These are phyloP conservation scores for Isaurus tuberculatus DNA, from an alignment of 92 coral and sea anemone species.

Conservation along the genomic window DNA sequence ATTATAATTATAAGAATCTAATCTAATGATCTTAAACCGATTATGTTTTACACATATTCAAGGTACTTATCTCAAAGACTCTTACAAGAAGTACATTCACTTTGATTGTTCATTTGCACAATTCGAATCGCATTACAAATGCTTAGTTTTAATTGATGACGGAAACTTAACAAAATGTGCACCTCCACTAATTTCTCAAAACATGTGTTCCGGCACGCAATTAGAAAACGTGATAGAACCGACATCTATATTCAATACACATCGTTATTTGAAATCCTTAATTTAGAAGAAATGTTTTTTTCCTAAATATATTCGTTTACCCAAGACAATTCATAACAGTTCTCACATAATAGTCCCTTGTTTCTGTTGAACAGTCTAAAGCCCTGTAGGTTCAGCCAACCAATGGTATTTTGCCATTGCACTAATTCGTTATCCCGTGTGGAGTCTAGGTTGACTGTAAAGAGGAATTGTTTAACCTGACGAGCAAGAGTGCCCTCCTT, in stretches of 20 bases:
- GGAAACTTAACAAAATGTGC: no score
- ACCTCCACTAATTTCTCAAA: no score
- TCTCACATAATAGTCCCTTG: constrained; percentile 24
- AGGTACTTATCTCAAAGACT: no score
- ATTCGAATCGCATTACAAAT: no score
- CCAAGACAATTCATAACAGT: constrained; percentile 43
- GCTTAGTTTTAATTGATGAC: no score
- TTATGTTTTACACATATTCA: no score
- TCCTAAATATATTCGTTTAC: constrained; percentile 16
- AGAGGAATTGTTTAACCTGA: constrained; percentile 35
- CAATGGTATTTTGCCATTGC: constrained; percentile 25
- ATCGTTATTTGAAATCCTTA: background rate
- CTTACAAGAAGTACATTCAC: no score
- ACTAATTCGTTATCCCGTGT: background rate
- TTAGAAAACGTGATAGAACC: no score
- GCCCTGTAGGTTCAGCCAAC: constrained; percentile 36
- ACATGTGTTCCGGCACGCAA: no score
- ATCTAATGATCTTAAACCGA: no score
- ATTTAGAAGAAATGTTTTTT: background rate
- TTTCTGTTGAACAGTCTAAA: constrained; percentile 44
- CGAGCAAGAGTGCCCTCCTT: constrained; percentile 39
- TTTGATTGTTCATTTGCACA: no score
- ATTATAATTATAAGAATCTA: no score
- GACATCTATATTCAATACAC: background rate
- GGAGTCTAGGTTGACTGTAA: constrained; percentile 20